Evolutionary conservation across 2,888 invertebrate species (phyloP), one percentile per base, ranked within the genome.

Genomic region (Ferdinandea cuprea): DNA sequence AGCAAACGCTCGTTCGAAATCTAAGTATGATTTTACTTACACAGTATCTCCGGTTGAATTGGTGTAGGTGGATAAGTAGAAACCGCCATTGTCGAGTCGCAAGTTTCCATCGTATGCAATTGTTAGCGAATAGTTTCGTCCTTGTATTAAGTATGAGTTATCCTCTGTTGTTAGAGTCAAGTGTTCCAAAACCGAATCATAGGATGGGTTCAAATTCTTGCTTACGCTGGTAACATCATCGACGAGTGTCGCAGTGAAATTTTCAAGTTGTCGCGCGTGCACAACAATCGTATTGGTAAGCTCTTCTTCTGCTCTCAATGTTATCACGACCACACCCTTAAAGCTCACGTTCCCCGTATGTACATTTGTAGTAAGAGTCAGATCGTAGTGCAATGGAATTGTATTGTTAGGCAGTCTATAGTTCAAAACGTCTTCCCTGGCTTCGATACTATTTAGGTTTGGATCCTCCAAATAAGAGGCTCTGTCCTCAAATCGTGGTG

Each of bases 21-120:
- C 2, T n/a, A n/a, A n/a, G 54, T 3, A 9, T 42, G 8, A 9
- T 1, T 6, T 13, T 69, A 85, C 84, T 86, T 85, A 85, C 85
- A 85, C 73, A 65, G 4, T 72, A 1, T 85, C 19, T 0, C 84
- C 83, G 0, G 66, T 25, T 0, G 73, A 42, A 35, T 89, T 87
- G 0, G 68, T 7, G 61, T 93, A 93, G 0, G 91, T 92, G 0
- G 93, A 93, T 0, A 92, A n/a, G 11, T 35, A 94, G 48, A 95
- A 92, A 17, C 94, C 94, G 54, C 92, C 92, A 90, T 94, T 92
- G 71, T 93, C 92, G 15, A 91, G 91, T 37, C 92, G 92, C 17
- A 94, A 92, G 48, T 37, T 15, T 13, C 40, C 40, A 2, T 40
- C 40, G 40, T 71, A 40, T 1, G 40, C 40, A 71, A 94, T 93